Conservation (phyloP, 2,113 vertebrate species). For the Calypte anna region DNA sequence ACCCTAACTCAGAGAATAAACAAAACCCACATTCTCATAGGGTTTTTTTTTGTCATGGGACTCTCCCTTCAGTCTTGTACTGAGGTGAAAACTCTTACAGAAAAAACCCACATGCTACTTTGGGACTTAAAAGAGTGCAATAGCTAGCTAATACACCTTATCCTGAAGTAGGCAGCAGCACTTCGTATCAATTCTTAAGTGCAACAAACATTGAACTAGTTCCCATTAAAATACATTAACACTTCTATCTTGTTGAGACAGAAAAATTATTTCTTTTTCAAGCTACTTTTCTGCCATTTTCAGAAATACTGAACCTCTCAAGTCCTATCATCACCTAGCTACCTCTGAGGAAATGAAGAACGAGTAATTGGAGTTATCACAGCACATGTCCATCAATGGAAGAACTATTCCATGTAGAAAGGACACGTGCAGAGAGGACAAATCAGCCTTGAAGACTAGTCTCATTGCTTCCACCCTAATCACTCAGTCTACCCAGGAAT, state of each 20-base stretch:
- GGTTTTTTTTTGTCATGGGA: neutral
- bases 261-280: neutral
- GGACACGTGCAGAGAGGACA: neutral
- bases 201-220: neutral
- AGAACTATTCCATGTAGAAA: neutral
- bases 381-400: neutral
- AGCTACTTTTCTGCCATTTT: neutral
- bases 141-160: neutral
- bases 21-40: neutral
- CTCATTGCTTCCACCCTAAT: neutral
- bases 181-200: neutral
- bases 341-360: neutral
- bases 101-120: fast-evolving
- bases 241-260: neutral
- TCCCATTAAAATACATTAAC: neutral
- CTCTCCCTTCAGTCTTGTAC: neutral
- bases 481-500: neutral
- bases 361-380: neutral
- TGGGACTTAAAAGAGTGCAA: neutral
- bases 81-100: neutral
- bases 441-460: neutral
- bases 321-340: neutral
- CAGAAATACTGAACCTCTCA: neutral
- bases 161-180: neutral
- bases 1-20: neutral